A percentile compares a stretch with the other conserved stretches of the same genome.
Conservation (phyloP, 2,113 vertebrate genomes). For the Numenius arquata region DNA sequence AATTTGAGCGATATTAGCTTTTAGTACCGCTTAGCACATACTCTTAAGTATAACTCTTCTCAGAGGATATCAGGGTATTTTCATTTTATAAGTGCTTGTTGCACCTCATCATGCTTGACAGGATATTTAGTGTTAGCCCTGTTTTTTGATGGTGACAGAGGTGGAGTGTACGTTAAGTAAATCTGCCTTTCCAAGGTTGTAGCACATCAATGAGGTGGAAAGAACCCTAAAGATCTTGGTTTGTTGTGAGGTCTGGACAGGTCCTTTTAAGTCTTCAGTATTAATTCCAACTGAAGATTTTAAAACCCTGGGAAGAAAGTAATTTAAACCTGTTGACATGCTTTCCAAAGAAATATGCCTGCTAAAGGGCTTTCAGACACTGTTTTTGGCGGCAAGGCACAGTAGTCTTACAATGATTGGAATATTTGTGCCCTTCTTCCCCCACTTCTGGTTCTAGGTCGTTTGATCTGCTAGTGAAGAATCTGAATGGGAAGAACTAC, state of each 20-base stretch:
- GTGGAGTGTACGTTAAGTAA: not conserved
- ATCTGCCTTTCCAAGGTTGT: not conserved
- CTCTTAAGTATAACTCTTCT: not conserved
- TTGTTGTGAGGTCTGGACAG: not conserved
- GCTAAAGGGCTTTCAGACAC: not conserved
- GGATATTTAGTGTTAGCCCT: not conserved
- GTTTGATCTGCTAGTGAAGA: slow-evolving; percentile 90
- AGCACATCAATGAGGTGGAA: not conserved
- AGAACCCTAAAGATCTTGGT: not conserved
- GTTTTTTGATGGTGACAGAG: not conserved
- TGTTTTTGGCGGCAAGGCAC: not conserved
- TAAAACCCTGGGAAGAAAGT: not conserved
- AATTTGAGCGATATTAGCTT: not conserved
- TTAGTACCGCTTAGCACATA: not conserved
- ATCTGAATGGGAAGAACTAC: slow-evolving; percentile 91
- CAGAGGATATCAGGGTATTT: not conserved
- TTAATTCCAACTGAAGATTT: not conserved
- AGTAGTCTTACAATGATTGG: not conserved
- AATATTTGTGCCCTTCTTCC: not conserved
- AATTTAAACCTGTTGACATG: not conserved
- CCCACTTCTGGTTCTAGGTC: slow-evolving; percentile 72
- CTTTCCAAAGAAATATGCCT: not conserved
- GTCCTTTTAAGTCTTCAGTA: not conserved
- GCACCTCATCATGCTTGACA: not conserved
- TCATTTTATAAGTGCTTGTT: not conserved